These are phyloP conservation scores for Dendrocopos noguchii DNA, from an alignment of 2,113 vertebrate species.

Conservation along the genomic window DNA sequence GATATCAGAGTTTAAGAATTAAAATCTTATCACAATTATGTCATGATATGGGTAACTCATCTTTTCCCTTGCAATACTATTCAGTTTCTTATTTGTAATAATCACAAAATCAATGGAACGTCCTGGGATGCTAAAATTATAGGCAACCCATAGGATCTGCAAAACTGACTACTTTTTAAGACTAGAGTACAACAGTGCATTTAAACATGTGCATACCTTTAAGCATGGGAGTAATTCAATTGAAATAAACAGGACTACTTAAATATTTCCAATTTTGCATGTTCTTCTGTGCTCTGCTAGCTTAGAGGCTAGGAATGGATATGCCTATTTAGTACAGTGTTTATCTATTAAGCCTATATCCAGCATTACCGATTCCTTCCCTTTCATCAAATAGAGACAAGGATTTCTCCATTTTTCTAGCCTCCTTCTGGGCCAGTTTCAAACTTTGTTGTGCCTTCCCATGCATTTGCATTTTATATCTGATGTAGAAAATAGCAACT, in stretches of 20 bases:
- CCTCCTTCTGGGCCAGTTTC: constrained; percentile 35
- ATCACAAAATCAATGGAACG: background rate
- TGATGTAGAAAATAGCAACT: constrained; percentile 38
- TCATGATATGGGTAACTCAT: background rate
- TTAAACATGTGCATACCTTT: constrained; percentile 17
- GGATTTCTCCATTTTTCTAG: constrained; percentile 16
- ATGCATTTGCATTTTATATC: constrained; percentile 48
- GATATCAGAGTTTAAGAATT: background rate
- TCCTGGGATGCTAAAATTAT: background rate
- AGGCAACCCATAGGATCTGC: background rate
- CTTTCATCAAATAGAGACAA: constrained; percentile 38
- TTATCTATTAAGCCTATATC: constrained; percentile 49
- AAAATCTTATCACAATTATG: background rate
- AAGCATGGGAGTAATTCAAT: background rate
- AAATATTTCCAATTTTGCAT: constrained; percentile 29
- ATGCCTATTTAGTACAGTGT: constrained; percentile 44
- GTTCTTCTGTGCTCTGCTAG: constrained; percentile 22
- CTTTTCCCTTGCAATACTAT: background rate
- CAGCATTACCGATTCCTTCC: constrained; percentile 49
- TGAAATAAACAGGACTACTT: constrained; percentile 42
- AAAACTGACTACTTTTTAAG: background rate
- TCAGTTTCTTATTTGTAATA: background rate
- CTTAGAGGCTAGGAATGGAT: constrained; percentile 53
- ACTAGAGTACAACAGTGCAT: background rate
- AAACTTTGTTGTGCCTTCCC: constrained; percentile 24